Conservation (phyloP, 2,113 vertebrate species). For the Prietella phreatophila region DNA sequence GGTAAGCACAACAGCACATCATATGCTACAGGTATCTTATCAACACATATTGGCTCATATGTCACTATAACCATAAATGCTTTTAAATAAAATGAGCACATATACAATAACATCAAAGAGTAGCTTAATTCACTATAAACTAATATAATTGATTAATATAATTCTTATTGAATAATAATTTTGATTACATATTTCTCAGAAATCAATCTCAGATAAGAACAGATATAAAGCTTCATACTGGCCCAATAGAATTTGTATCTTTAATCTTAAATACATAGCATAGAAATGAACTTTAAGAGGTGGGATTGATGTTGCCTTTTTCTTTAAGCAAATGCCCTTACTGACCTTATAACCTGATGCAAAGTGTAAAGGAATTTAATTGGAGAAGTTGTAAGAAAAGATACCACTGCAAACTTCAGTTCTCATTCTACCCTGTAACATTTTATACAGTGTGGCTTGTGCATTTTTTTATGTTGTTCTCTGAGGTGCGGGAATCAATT, state of each 20-base stretch:
- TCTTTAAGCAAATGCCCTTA: not conserved
- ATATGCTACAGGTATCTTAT: not conserved
- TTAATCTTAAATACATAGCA: not conserved
- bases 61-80: not conserved
- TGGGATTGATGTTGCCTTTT: conserved; percentile 55
- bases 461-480: not conserved
- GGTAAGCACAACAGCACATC: not conserved
- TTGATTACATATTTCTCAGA: not conserved
- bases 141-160: not conserved
- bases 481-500: not conserved
- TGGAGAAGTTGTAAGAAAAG: not conserved
- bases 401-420: not conserved
- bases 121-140: not conserved
- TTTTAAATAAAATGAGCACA: not conserved
- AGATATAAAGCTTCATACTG: not conserved
- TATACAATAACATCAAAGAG: not conserved
- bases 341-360: not conserved
- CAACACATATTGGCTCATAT: not conserved
- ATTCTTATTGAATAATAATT: not conserved
- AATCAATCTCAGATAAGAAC: not conserved
- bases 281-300: conserved; percentile 58
- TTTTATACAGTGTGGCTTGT: not conserved
- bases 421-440: too few relatives aligned
- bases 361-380: not conserved
- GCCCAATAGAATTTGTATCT: too few relatives aligned